Conservation (phyloP, 2,113 vertebrate species). For the Tenrec ecaudatus region DNA sequence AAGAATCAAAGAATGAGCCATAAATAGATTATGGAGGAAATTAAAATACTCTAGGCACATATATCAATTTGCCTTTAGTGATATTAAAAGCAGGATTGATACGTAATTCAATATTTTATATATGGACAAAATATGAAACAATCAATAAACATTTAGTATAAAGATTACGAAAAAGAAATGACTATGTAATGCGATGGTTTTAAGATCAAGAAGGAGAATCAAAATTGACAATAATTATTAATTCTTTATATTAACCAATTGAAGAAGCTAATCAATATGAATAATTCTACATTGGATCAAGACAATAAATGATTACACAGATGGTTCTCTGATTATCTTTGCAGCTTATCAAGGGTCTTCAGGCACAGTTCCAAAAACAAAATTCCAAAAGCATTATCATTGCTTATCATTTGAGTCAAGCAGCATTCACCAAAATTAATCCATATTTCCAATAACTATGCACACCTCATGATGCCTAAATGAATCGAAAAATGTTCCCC, state of each 20-base stretch:
- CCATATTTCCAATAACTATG: background rate
- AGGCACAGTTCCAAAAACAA: conserved; percentile 44
- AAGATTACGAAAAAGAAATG: background rate
- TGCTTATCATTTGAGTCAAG: conserved; percentile 48
- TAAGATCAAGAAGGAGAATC: conserved; percentile 21
- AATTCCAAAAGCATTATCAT: background rate
- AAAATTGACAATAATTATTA: background rate
- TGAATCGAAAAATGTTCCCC: conserved; percentile 39
- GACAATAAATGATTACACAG: conserved; percentile 40
- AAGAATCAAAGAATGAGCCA: background rate
- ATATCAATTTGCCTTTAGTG: conserved; percentile 5
- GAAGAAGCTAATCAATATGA: conserved; percentile 29
- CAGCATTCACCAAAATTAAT: background rate
- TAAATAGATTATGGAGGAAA: background rate
- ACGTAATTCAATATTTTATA: background rate
- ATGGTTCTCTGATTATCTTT: conserved; percentile 2
- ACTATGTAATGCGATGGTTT: background rate
- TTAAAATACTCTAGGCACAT: background rate
- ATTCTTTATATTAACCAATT: background rate
- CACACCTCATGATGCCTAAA: background rate
- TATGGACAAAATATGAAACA: background rate
- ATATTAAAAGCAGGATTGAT: background rate
- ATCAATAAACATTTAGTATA: conserved; percentile 5
- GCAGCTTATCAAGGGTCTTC: too few relatives aligned
- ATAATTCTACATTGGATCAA: conserved; percentile 38